Conservation (phyloP, 2,797 vertebrate genomes). For the Tenualosa ilisha region DNA sequence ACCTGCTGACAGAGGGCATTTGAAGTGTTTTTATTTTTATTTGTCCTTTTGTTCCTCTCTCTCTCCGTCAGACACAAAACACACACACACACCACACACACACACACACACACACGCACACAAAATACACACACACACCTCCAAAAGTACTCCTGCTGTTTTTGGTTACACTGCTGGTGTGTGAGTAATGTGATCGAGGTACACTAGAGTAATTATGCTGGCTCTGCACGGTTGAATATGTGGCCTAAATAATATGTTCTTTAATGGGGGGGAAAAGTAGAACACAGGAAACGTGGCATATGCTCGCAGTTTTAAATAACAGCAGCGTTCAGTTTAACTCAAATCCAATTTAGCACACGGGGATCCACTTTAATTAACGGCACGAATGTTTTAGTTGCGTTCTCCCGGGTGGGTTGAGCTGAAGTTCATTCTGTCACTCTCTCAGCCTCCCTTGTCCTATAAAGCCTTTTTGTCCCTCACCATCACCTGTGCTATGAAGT, state of each 20-base stretch:
- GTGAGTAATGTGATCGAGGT: constrained; percentile 8
- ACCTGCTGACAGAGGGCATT: background rate
- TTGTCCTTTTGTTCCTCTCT: background rate
- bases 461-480: background rate
- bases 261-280: constrained; percentile 15
- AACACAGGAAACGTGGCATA: constrained; percentile 20
- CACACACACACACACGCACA: background rate
- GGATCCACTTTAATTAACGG: background rate
- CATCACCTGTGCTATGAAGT: background rate
- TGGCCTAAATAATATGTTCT: constrained; percentile 19
- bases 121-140: background rate
- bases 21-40: background rate
- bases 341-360: constrained; percentile 13
- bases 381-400: background rate
- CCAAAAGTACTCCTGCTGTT: background rate
- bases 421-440: background rate
- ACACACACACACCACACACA: constrained; percentile 1
- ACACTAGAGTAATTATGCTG: constrained; percentile 18
- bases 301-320: constrained; percentile 25
- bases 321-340: constrained; percentile 17
- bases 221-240: constrained; percentile 19
- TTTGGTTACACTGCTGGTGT: constrained; percentile 6
- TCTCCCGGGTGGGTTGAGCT: constrained; percentile 15
- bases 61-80: background rate
- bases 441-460: background rate